phyloP scores from a whole-genome alignment of 2,888 invertebrate species.

The Drosophila borborema region DNA sequence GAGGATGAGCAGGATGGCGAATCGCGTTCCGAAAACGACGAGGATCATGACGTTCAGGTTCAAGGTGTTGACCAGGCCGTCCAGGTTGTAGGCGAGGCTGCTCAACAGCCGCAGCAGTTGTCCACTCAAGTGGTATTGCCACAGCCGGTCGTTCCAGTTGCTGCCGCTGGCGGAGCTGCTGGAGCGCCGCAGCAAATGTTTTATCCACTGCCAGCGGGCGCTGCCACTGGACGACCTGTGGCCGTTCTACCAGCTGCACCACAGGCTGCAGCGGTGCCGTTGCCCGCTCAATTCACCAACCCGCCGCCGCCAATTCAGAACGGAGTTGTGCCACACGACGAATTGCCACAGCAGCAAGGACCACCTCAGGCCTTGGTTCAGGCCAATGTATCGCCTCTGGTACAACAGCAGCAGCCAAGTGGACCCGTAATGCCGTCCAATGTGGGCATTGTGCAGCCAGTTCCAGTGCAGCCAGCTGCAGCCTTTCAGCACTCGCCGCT shows the following conservation, averaged over 20 bases:
- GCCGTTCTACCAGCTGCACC: constrained; percentile 78
- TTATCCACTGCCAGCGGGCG: constrained; percentile 81
- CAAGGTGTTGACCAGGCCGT: constrained; percentile 68
- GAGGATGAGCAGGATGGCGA: constrained; percentile 87
- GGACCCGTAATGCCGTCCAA: constrained; percentile 59
- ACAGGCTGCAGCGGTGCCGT: constrained; percentile 72
- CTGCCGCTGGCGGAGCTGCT: constrained; percentile 46
- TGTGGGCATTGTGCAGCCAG: constrained; percentile 62
- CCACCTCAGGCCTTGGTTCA: constrained; percentile 84
- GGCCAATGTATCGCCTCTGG: constrained; percentile 83
- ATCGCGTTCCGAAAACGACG: constrained; percentile 84
- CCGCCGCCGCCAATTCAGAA: constrained; percentile 82
- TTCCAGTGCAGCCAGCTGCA: constrained; percentile 61
- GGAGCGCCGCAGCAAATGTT: constrained; percentile 80
- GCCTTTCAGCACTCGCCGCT: constrained; percentile 78
- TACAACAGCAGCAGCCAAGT: constrained; percentile 78
- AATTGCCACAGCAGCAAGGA: constrained; percentile 80
- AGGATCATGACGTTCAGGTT: constrained; percentile 82
- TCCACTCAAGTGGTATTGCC: constrained; percentile 69
- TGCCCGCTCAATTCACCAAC: constrained; percentile 74
- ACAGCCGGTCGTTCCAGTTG: constrained; percentile 67
- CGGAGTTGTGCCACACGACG: constrained; percentile 84
- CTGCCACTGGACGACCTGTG: constrained; percentile 78
- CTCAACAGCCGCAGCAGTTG: constrained; percentile 58
- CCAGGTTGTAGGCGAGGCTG: constrained; percentile 62